Base-by-base conservation (phyloP, 2,797 vertebrate genomes). In the Falco peregrinus region DNA sequence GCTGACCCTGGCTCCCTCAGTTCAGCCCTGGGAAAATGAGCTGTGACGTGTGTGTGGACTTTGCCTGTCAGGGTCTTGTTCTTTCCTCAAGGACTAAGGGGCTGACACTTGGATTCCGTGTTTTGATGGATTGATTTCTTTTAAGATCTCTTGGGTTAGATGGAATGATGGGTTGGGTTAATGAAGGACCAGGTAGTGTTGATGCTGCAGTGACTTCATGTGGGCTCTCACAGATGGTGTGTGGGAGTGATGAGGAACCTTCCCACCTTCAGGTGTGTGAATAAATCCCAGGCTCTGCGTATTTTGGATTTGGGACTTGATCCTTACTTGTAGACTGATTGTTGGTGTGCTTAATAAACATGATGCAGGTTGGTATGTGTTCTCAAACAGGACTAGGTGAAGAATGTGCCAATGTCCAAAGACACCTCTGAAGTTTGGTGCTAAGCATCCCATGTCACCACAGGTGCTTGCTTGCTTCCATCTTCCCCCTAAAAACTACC, bases 401-500 rank as follows among this genome's bases (percentile, higher is more conserved):
- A 64, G 60, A 82, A 31, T 21, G 18, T 90, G 24, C 33, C 16
- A 16, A 6, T 70, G 35, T 29, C 25, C 33, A n/a, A 41, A 85
- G 26, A 24, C 16, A 20, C 31, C 24, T 59, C 51, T 83, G 81
- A 77, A 64, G 35, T 65, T 75, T 31, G 9, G 13, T 48, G n/a
- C n/a, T n/a, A 26, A 92, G 39, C 71, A 60, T 90, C 35, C 31
- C 8, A 2, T 29, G 22, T 67, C 60, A 48, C 33, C 25, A 6
- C 0, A 0, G 37, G 6, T 0, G 0, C 24, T 73, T 37, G 10
- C 70, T 78, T 1, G 0, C 29, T 84, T 95, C 61, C 2, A 0
- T 60, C 61, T 93, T 83, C 21, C 21, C 73, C 20, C 28, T 75
- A 6, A 57, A 81, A 78, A 5, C 54, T 26, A 7, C 16, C 1